Base-by-base conservation (phyloP, 37 sponge, comb jelly and placozoan species). In the Theonella swinhoei region DNA sequence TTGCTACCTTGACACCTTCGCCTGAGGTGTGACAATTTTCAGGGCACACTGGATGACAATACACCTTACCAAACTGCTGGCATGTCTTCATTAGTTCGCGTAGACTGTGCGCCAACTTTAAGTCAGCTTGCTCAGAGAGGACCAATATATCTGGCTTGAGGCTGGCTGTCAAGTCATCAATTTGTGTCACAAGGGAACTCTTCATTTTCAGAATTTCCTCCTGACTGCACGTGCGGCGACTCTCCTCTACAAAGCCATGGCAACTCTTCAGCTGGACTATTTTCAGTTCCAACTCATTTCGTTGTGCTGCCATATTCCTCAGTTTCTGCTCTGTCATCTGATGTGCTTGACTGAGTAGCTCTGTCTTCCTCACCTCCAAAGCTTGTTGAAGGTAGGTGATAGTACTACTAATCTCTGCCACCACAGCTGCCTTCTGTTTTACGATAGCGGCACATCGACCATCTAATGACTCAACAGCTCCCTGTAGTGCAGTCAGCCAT, bases 151-250 rank as follows among this genome's bases (percentile, higher is more conserved):
- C 75, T 42, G 58, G 65, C 31, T 74, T 26, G 68, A 75, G 65
- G 9, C 42, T 20, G 19, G 3, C 64, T 11, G 68, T 64, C 59
- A 84, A 32, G 41, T 84, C 67, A 40, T 43, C 37, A 19, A 75
- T 28, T 30, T 42, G 64, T 35, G 14, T 75, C 67, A 74, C 29
- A 19, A 84, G 40, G 1, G 36, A 24, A 54, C 43, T 77, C 39
- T 36, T 68, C 78, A 78, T 60, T 1, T 9, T 42, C 72, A 85
- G 29, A 9, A 85, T 70, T 29, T 85, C 86, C 19, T 64, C 78
- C 39, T 78, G 39, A 22, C 72, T 85, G 39, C 71, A 78, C 3
- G 70, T 70, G 25, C 34, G 38, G 19, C 77, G 47, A 34, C 63
- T 34, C 62, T 69, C 72, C 9, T 42, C 59, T 23, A 62, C 42